Base-by-base conservation (phyloP, 92 coral and sea anemone genomes). In the Epizoanthus stellaris region DNA sequence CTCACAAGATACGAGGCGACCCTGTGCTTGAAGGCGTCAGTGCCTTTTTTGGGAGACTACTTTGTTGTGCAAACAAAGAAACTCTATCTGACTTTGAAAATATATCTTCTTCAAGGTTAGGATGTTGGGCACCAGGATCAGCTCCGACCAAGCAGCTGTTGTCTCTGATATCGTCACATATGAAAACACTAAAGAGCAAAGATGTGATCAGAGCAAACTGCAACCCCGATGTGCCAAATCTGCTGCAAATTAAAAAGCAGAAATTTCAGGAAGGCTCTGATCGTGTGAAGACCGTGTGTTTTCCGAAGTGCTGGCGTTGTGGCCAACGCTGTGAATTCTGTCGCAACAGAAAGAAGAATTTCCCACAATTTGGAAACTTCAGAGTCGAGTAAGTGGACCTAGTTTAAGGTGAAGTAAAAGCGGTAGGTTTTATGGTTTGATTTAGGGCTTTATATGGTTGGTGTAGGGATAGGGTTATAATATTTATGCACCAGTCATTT, bases 231-330 rank as follows among this genome's bases (percentile, higher is more conserved):
- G 90, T 76, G 63, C 90, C 90, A 4, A 14, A 71, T 4, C 60
- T 82, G 4, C 7, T 90, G 34, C 80, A 80, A 0, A 67, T 79
- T 30, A 56, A 85, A 38, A 68, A 65, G 68, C 80, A 80, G 8
- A 47, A 10, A 1, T 90, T 5, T 53, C 14, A 43, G 42, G 93
- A 90, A 53, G 84, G 67, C 63, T 82, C 61, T 2, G 90, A 85
- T 19, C 30, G 73, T 0, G 67, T 85, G 72, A 80, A 25, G 19
- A 42, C 53, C 0, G 11, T 3, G 3, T 38, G 16, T 14, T 21
- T 38, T 38, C 84, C 87, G 21, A 80, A 54, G 45, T 89, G 92
- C 67, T 89, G 87, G 92, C 76, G 90, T 17, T 89, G 92, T 73
- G 82, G 87, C 47, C 73, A 57, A 7, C 92, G 36, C 30, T 89